These are phyloP conservation scores for Leptinotarsa rubiginosa DNA, from an alignment of 2,888 invertebrate genomes.

Conservation along the genomic window DNA sequence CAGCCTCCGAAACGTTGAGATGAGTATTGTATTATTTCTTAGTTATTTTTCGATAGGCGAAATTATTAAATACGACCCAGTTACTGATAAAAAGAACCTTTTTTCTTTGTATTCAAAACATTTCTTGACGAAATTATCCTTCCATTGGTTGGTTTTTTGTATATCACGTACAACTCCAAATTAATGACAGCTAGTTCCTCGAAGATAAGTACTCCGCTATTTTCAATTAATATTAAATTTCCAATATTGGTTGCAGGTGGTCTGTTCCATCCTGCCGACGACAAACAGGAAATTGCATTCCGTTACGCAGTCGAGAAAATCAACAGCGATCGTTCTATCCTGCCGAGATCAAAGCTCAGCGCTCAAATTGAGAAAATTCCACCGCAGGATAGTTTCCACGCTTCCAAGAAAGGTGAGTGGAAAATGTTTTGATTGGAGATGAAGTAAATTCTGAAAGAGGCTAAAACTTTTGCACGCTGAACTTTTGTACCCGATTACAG, in stretches of 20 bases:
- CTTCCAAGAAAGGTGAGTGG: conserved; percentile 88
- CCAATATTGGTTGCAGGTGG: conserved; percentile 74
- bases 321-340: conserved; percentile 83
- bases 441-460: too few species aligned
- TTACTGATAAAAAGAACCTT: too few species aligned
- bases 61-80: too few species aligned
- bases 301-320: conserved; percentile 92
- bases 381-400: conserved; percentile 93
- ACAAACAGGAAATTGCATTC: conserved; percentile 91
- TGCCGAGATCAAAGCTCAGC: conserved; percentile 87
- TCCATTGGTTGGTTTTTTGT: too few species aligned
- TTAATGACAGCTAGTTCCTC: too few species aligned
- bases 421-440: not conserved
- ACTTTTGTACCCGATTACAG: too few species aligned
- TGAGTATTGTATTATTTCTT: too few species aligned
- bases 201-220: not conserved
- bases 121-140: not conserved
- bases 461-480: too few species aligned
- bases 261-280: conserved; percentile 87
- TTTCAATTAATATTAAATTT: conserved; percentile 26
- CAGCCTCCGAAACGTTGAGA: too few species aligned
- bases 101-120: not conserved
- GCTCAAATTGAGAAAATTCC: conserved; percentile 91
- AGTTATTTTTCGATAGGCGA: too few species aligned
- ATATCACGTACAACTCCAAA: too few species aligned